Evolutionary conservation across 2,797 vertebrate species (phyloP).

Genomic region (Pangasius djambal): DNA sequence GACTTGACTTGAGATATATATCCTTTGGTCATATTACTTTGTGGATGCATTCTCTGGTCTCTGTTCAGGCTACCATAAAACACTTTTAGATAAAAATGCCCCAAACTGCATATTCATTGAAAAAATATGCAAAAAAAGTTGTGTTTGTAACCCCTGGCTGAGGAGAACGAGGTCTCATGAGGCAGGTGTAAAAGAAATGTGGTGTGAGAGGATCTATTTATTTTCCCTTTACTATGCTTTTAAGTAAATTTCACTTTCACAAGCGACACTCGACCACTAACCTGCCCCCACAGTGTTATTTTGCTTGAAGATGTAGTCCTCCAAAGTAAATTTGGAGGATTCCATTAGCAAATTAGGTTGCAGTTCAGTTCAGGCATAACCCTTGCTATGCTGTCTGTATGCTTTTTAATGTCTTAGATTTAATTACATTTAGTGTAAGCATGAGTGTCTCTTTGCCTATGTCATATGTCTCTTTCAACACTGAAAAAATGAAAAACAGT

Average conservation of each 20-base stretch:
- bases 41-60: not conserved
- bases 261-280: no score
- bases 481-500: not conserved
- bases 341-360: no score
- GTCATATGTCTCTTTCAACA: not conserved
- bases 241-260: not conserved
- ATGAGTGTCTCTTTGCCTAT: not conserved
- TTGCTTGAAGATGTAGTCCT: no score
- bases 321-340: no score
- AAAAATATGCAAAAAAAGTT: not conserved
- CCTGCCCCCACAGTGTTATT: no score
- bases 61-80: not conserved
- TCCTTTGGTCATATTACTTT: not conserved
- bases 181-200: not conserved
- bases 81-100: not conserved
- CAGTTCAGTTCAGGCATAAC: not conserved
- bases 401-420: not conserved
- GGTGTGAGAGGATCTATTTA: not conserved
- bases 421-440: not conserved
- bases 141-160: not conserved
- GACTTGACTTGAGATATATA: no score
- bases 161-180: not conserved
- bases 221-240: not conserved
- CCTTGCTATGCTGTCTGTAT: not conserved
- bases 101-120: not conserved